Conservation (phyloP, 1,140 invertebrate genomes). For the Calliphora vicina region DNA sequence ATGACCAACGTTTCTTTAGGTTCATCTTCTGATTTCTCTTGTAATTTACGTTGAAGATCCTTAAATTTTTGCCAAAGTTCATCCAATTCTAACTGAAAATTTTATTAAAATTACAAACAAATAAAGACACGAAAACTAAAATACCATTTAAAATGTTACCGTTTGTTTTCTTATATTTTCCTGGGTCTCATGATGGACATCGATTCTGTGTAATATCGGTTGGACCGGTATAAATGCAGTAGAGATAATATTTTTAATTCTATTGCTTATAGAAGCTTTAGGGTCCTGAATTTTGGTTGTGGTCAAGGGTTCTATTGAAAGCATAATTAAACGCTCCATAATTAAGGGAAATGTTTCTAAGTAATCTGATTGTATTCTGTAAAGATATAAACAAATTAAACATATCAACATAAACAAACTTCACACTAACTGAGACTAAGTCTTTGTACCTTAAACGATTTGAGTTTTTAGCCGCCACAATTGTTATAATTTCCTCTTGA, state of each 20-base stretch:
- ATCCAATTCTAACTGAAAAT: conserved; percentile 44
- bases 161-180: conserved; percentile 56
- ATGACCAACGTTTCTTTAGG: conserved; percentile 58
- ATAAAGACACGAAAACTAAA: neutral
- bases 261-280: conserved; percentile 48
- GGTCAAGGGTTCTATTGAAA: conserved; percentile 38
- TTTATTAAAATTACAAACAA: conserved; percentile 43
- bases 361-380: conserved; percentile 57
- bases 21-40: conserved; percentile 57
- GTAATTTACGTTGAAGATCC: conserved; percentile 52
- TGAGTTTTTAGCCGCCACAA: conserved; percentile 59
- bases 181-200: conserved; percentile 57
- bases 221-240: conserved; percentile 53
- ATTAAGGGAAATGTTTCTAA: conserved; percentile 56
- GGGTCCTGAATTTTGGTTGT: neutral
- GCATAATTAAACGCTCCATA: conserved; percentile 51
- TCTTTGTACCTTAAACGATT: conserved; percentile 51
- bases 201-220: conserved; percentile 52
- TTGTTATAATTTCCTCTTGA: conserved; percentile 52
- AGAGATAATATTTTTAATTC: conserved; percentile 50
- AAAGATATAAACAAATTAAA: neutral
- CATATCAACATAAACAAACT: neutral
- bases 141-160: conserved; percentile 40
- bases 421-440: too few relatives aligned
- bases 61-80: conserved; percentile 59